Base-by-base conservation (phyloP, 1,140 invertebrate species). In the Halesus radiatus region DNA sequence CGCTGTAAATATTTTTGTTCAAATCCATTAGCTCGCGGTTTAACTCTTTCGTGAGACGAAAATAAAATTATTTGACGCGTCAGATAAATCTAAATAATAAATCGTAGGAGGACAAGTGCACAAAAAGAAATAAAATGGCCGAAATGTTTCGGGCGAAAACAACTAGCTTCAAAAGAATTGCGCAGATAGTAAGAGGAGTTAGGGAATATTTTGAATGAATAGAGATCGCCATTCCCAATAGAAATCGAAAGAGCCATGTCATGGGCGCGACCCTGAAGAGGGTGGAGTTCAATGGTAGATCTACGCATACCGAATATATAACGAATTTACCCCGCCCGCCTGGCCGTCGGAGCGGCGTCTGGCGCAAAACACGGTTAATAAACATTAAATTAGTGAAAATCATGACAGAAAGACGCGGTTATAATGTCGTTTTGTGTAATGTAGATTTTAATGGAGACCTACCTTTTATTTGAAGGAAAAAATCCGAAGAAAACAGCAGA, bases 241-340 rank as follows among this genome's bases (percentile, higher is more conserved):
- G 15, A 64, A 64, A 29, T 64, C 60, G 23, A 16, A 64, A 26
- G 18, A 10, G 10, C 37, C 18, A 23, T 72, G 37, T 50, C 37
- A 72, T 29, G 45, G 68, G 68, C 64, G 68, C 68, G 68, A 72
- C 68, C 32, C 68, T 72, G 68, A 52, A 45, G 45, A 23, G 29
- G 68, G 29, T 20, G 45, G 37, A 45, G 23, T 50, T 66, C 62
- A 66, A 66, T 66, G 62, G 15, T 29, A 29, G 37, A 45, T n/a
- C 26, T 29, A 32, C 62, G 26, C 56, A 60, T 60, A 60, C 56
- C 56, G 23, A 60, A 60, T 16, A 60, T 23, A 60, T 45, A 18
- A 53, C 45, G 32, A 18, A 72, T 72, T 52, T 32, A 66, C 62
- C 62, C 62, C 62, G 62, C 62, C 62, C 37, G 62, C 32, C 62